Conservation (phyloP, 2,113 vertebrate genomes). For the Poecile atricapillus region DNA sequence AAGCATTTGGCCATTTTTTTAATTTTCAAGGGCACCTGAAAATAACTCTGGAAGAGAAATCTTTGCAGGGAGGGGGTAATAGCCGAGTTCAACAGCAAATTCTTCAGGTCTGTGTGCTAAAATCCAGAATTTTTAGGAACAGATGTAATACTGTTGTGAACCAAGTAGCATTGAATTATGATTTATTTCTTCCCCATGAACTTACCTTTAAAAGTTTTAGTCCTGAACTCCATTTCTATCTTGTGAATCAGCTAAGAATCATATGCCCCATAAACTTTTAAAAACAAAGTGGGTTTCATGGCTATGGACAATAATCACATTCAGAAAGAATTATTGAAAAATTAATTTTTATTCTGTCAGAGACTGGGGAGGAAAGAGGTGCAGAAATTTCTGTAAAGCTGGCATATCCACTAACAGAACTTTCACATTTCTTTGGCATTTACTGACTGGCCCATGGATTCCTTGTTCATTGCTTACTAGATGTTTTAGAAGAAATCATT, state of each 20-base stretch:
- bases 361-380: rapidly evolving
- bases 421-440: neutral
- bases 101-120: neutral
- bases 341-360: neutral
- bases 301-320: neutral
- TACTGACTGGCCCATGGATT: neutral
- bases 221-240: neutral
- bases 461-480: neutral
- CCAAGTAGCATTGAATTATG: neutral
- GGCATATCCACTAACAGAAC: neutral
- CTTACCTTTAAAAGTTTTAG: neutral
- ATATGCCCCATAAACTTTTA: neutral
- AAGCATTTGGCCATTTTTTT: neutral
- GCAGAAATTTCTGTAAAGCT: neutral
- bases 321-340: neutral
- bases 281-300: neutral
- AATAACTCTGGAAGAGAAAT: neutral
- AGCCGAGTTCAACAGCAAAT: neutral
- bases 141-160: neutral
- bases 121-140: neutral
- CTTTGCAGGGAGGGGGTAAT: neutral
- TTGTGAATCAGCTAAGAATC: neutral
- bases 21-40: neutral
- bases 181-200: neutral
- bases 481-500: neutral